Conservation (phyloP, 2,797 vertebrate species). For the Diglossa cyanea region DNA sequence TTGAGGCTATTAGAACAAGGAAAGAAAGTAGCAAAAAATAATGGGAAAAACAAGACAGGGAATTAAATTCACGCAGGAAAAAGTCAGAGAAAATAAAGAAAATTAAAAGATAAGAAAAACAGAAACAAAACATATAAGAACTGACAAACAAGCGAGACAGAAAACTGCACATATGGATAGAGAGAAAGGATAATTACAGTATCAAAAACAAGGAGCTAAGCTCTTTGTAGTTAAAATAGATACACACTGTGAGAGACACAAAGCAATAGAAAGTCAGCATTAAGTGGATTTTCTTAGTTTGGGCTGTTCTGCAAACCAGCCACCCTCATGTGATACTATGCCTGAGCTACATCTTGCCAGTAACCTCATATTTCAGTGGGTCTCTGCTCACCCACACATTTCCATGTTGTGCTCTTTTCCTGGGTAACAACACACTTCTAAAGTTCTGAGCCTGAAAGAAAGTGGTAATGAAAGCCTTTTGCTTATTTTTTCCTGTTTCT, state of each 20-base stretch:
- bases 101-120: background rate
- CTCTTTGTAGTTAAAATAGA: background rate
- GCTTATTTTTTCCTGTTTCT: background rate
- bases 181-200: conserved; percentile 5
- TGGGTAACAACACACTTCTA: background rate
- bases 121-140: background rate
- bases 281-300: background rate
- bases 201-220: background rate
- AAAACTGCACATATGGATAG: background rate
- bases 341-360: background rate
- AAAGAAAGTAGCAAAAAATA: background rate
- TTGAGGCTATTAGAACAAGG: background rate
- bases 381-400: background rate
- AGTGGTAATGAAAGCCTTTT: background rate
- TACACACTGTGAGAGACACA: background rate
- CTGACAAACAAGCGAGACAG: background rate
- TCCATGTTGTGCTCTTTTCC: background rate
- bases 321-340: conserved; percentile 10
- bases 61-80: background rate
- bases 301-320: background rate
- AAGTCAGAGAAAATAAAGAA: background rate
- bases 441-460: background rate
- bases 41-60: background rate
- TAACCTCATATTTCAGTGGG: background rate
- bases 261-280: background rate